These are phyloP conservation scores for Tetramorium alpestre DNA, from an alignment of 1,140 invertebrate species.

Conservation along the genomic window DNA sequence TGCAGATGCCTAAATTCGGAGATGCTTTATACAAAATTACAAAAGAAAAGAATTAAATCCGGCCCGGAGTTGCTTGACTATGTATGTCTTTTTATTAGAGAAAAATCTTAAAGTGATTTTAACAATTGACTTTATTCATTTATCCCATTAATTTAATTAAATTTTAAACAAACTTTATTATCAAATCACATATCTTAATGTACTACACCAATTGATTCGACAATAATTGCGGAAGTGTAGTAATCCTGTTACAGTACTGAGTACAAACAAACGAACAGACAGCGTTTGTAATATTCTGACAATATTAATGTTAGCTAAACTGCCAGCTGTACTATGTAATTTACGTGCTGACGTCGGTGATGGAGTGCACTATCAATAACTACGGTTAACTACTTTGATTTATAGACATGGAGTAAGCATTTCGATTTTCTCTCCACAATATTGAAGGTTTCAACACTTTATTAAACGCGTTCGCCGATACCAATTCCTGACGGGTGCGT, in stretches of 20 bases:
- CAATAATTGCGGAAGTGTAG: neutral
- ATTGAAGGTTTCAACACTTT: constrained; percentile 34
- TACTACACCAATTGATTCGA: neutral
- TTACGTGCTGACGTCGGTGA: constrained; percentile 52
- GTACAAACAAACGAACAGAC: constrained; percentile 36
- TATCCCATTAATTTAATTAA: neutral
- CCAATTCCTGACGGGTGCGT: neutral
- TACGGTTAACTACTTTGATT: constrained; percentile 48
- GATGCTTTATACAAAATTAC: neutral
- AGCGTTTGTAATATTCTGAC: constrained; percentile 47
- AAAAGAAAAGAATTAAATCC: neutral
- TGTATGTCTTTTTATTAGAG: neutral
- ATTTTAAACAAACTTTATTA: neutral
- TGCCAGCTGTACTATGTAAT: constrained; percentile 41
- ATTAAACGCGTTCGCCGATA: neutral
- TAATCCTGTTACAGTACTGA: neutral
- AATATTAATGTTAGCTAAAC: constrained; percentile 54
- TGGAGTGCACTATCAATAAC: constrained; percentile 59
- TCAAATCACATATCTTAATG: neutral
- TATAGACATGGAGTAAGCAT: constrained; percentile 44
- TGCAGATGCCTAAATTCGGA: neutral
- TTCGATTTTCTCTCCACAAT: constrained; percentile 42
- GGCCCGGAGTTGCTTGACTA: neutral
- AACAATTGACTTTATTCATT: neutral
- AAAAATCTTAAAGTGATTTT: neutral